Conservation (phyloP, 2,113 vertebrate species). For the Hypomesus transpacificus region DNA sequence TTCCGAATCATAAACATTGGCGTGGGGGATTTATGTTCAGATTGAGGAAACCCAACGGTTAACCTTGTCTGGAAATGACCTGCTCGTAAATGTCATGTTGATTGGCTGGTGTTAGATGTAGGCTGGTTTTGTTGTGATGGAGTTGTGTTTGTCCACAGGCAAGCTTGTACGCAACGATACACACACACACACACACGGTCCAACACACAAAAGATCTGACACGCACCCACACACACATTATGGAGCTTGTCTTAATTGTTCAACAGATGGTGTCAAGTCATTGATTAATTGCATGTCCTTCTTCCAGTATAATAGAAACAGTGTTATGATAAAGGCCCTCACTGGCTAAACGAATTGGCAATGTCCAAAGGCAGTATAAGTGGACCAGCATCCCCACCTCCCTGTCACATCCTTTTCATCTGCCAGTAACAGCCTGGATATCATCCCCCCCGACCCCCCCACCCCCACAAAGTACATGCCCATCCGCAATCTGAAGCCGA, state of each 20-base stretch:
- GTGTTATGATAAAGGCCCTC: constrained; percentile 17
- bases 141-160: neutral
- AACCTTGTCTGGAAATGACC: neutral
- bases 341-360: constrained; percentile 12
- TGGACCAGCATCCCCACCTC: constrained; percentile 4
- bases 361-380: constrained; percentile 7
- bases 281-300: neutral
- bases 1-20: neutral
- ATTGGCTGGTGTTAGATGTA: too few species aligned
- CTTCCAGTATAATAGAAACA: constrained; percentile 13
- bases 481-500: neutral
- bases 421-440: constrained; percentile 6
- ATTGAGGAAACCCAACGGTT: neutral
- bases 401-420: constrained; percentile 37
- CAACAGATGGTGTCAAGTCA: constrained; percentile 17
- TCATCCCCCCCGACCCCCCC: neutral
- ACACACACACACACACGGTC: neutral
- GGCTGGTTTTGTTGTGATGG: too few species aligned
- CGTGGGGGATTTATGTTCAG: neutral
- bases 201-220: neutral
- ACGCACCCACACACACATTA: neutral
- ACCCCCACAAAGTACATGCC: constrained; percentile 22
- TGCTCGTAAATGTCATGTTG: too few species aligned
- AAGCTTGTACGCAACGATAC: neutral
- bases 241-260: neutral